Evolutionary conservation across 2,113 vertebrate genomes (phyloP).

Genomic region (Pongo pygmaeus): DNA sequence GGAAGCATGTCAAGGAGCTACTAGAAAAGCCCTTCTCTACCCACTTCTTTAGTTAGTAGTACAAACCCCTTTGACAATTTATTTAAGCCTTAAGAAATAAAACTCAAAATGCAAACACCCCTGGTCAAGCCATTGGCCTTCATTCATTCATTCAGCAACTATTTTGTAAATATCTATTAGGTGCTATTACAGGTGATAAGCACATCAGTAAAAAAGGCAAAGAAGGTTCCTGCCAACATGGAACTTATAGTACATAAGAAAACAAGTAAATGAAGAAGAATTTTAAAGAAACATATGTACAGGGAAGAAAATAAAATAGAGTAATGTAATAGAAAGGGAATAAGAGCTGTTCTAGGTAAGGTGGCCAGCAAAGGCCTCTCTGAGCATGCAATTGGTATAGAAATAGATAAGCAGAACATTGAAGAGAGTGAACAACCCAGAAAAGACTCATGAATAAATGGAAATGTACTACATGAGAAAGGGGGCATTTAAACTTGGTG

Average conservation of each 20-base stretch:
- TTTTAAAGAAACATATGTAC: neutral
- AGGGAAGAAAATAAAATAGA: neutral
- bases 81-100: neutral
- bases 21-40: neutral
- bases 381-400: neutral
- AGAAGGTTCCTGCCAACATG: neutral
- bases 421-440: neutral
- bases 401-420: neutral
- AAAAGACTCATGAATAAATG: neutral
- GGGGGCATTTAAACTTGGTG: neutral
- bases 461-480: neutral
- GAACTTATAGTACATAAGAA: neutral
- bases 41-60: neutral
- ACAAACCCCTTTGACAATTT: neutral
- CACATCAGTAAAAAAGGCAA: neutral
- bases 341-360: neutral
- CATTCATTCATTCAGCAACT: neutral
- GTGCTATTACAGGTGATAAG: neutral
- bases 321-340: neutral
- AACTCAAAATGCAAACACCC: neutral
- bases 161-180: neutral
- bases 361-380: neutral
- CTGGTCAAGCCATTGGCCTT: neutral
- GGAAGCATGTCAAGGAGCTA: neutral
- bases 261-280: neutral